Base-by-base conservation (phyloP, 2,888 invertebrate species). In the Thecocarcelia acutangulata region DNA sequence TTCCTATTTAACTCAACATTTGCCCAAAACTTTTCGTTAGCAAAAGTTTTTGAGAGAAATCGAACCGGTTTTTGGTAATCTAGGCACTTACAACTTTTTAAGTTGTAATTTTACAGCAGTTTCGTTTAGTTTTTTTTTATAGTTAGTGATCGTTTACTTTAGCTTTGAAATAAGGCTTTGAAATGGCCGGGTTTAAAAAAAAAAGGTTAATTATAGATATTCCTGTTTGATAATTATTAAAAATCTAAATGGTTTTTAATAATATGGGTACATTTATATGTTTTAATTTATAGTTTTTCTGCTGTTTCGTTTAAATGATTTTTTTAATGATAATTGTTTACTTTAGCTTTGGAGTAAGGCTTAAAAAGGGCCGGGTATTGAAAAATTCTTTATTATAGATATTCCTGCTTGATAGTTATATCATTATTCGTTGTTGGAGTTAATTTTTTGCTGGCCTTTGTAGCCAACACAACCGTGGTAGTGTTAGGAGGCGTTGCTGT, bases 351-450 rank as follows among this genome's bases (percentile, higher is more conserved):
- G 63, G 69, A 63, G 46, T 2, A 3, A 48, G 37, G 21, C 13
- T 40, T 46, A 13, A 33, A 15, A 66, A 44, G 76, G 61, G 24
- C 33, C 28, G 46, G 42, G 28, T 46, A 8, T 15, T 21, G 63
- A 64, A 66, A 66, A 42, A 73, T 61, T 73, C 66, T 77, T 70
- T 66, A 82, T 82, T 82, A 82, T 78, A 82, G 82, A 82, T 82
- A 82, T 84, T 89, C 89, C 84, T 87, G 87, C 85, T 89, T 89
- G 85, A 89, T 88, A 87, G 87, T 85, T 86, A 89, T 83, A 84
- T 89, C 89, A 86, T 87, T 86, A 86, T 89, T 89, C 87, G 88
- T 88, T 87, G 88, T 86, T 83, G 88, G 87, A 69, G 88, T 88
- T 84, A 87, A 86, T 80, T 88, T 88, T 79, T 88, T 89, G 86